A percentile compares a stretch with the other conserved stretches of the same genome.
Evolutionary conservation across 2,113 vertebrate genomes (phyloP).

Genomic region (Gila orcuttii): DNA sequence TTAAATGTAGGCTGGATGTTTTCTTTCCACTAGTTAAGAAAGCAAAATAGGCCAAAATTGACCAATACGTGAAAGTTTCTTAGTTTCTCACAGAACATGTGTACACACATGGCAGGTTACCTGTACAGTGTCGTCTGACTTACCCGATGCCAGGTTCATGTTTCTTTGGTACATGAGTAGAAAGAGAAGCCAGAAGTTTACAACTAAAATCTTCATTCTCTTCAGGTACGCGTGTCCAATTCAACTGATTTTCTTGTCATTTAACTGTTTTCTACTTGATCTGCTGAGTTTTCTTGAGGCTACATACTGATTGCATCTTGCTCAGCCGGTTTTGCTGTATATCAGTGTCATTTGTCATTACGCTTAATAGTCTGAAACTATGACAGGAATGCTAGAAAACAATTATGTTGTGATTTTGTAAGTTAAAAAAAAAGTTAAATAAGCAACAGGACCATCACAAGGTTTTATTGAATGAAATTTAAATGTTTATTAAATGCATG

Average conservation of each 20-base stretch:
- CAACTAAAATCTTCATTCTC: not conserved
- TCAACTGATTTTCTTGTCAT: not conserved
- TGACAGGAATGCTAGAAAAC: not conserved
- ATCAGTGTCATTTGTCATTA: not conserved
- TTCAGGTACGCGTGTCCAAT: not conserved
- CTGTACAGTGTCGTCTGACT: not conserved
- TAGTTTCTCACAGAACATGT: not conserved
- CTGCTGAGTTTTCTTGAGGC: not conserved
- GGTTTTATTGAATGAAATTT: not conserved
- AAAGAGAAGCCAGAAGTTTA: not conserved
- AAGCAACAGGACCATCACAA: not conserved
- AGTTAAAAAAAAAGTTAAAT: not conserved
- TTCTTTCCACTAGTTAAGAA: not conserved
- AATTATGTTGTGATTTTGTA: not conserved
- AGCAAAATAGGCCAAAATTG: no score
- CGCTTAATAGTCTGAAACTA: not conserved
- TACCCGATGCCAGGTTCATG: not conserved
- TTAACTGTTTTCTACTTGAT: not conserved
- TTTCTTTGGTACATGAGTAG: not conserved
- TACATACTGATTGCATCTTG: not conserved
- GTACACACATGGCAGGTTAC: no score
- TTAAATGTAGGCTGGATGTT: not conserved
- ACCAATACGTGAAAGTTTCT: not conserved
- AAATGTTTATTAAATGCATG: constrained; percentile 1
- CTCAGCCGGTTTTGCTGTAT: not conserved